Percentiles rank a stretch among this genome's conserved stretches.
These are phyloP conservation scores for Gadus chalcogrammus DNA, from an alignment of 2,113 vertebrate species.

Conservation along the genomic window DNA sequence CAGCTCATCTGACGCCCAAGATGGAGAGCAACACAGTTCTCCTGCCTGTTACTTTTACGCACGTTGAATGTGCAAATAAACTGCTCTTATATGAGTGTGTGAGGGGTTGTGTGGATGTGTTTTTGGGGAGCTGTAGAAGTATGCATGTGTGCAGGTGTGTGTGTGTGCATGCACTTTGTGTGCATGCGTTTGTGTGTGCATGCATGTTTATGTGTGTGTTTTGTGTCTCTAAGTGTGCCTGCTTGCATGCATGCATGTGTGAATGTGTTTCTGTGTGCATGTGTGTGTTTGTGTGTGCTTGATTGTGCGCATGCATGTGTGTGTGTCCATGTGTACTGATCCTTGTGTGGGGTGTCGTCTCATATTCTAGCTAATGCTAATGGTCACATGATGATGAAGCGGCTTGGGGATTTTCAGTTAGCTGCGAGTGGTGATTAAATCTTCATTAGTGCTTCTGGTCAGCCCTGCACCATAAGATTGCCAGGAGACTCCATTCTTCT, in stretches of 20 bases:
- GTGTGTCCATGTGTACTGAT: background rate
- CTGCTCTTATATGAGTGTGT: background rate
- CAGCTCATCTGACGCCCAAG: too few relatives aligned
- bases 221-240: too few relatives aligned
- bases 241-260: too few relatives aligned
- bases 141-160: too few relatives aligned
- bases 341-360: constrained; percentile 5
- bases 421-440: constrained; percentile 69
- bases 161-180: too few relatives aligned
- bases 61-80: too few relatives aligned
- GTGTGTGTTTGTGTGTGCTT: background rate
- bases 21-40: too few relatives aligned
- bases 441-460: constrained; percentile 68
- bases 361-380: constrained; percentile 39
- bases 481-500: constrained; percentile 60
- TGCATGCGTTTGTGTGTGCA: background rate
- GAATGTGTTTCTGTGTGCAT: too few relatives aligned
- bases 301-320: background rate
- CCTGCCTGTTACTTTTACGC: too few relatives aligned
- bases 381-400: constrained; percentile 65
- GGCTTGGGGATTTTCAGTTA: constrained; percentile 54
- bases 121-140: too few relatives aligned
- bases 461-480: constrained; percentile 57
- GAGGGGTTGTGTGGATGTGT: background rate
- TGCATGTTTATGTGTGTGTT: too few relatives aligned